These are phyloP conservation scores for Rhyzopertha dominica DNA, from an alignment of 1,140 invertebrate genomes.

Conservation along the genomic window DNA sequence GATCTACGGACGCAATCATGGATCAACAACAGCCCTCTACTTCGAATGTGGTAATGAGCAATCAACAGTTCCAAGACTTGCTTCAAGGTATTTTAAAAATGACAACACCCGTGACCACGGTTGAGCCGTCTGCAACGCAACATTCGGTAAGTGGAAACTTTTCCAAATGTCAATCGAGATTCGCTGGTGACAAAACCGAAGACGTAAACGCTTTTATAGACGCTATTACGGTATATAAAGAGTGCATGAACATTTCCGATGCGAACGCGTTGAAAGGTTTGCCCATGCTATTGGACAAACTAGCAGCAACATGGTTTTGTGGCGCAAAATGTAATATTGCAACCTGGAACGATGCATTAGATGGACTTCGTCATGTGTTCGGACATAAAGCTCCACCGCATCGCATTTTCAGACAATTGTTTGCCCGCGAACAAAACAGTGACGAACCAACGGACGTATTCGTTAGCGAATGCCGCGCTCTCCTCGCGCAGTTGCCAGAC, in stretches of 20 bases:
- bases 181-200: slow-evolving; percentile 7
- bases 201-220: slow-evolving; percentile 15
- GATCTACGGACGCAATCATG: no score
- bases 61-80: no score
- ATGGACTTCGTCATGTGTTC: slow-evolving; percentile 13
- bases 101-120: no score
- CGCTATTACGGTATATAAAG: slow-evolving; percentile 10
- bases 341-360: slow-evolving; percentile 11
- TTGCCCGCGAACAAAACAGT: slow-evolving; percentile 18
- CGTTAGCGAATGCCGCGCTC: slow-evolving; percentile 13
- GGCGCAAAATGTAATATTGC: slow-evolving; percentile 33
- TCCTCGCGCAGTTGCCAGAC: slow-evolving; percentile 17
- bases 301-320: slow-evolving; percentile 46
- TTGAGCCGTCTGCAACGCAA: no score
- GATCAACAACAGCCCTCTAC: no score
- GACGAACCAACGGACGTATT: slow-evolving; percentile 14
- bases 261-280: slow-evolving; percentile 42
- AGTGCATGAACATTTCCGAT: slow-evolving; percentile 34
- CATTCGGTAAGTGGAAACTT: no score
- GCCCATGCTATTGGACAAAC: slow-evolving; percentile 40
- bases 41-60: no score
- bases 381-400: slow-evolving; percentile 18
- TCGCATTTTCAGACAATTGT: slow-evolving; percentile 20
- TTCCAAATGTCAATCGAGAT: slow-evolving; percentile 9
- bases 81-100: no score